Percentiles rank a stretch among this genome's conserved stretches.
Conservation (phyloP, 2,797 vertebrate genomes). For the Pristis pectinata region DNA sequence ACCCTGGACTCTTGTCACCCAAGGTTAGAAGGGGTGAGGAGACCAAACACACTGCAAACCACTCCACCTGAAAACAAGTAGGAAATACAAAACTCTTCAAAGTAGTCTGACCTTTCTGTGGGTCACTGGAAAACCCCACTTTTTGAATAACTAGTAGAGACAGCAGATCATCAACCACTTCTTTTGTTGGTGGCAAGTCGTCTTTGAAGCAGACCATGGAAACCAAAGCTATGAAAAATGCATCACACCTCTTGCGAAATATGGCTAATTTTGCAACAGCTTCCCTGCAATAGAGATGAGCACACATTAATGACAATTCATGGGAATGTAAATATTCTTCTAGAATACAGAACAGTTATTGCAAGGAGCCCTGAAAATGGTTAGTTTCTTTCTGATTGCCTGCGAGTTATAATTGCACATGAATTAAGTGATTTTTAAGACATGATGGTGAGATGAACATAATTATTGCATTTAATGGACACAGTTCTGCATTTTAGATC, state of each 20-base stretch:
- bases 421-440: not conserved
- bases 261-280: slow-evolving; percentile 58
- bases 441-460: not conserved
- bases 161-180: slow-evolving; percentile 68
- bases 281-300: slow-evolving; percentile 50
- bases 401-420: not conserved
- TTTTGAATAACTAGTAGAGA: slow-evolving; percentile 69
- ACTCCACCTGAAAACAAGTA: not conserved
- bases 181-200: slow-evolving; percentile 66
- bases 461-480: not conserved
- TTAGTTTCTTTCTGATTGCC: not conserved
- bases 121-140: too few relatives aligned
- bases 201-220: slow-evolving; percentile 88
- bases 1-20: too few relatives aligned
- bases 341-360: not conserved
- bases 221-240: slow-evolving; percentile 85
- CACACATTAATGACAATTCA: not conserved
- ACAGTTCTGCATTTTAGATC: not conserved
- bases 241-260: slow-evolving; percentile 78
- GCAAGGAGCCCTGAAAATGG: not conserved
- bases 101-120: not conserved
- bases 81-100: not conserved
- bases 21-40: not conserved
- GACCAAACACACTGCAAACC: not conserved
- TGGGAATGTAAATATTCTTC: not conserved